These are phyloP conservation scores for Tyrophagus putrescentiae DNA, from an alignment of 1,140 invertebrate genomes.

Conservation along the genomic window DNA sequence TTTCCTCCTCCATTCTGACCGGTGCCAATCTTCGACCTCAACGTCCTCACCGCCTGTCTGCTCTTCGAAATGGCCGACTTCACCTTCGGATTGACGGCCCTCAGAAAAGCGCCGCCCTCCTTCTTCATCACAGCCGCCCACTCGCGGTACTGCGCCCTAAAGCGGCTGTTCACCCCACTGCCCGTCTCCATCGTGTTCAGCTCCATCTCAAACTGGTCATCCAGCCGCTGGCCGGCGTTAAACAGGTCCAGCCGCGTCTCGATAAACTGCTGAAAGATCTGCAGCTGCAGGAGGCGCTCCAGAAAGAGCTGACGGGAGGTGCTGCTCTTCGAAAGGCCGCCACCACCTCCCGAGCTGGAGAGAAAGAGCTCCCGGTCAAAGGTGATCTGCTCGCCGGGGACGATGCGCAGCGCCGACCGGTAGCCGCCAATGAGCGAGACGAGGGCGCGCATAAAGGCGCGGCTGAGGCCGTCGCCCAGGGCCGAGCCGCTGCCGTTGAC, in stretches of 20 bases:
- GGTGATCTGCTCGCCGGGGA: conserved; percentile 44
- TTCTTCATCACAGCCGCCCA: conserved; percentile 48
- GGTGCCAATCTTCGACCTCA: conserved; percentile 47
- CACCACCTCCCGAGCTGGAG: conserved; percentile 51
- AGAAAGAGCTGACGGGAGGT: conserved; percentile 69
- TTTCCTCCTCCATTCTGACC: not conserved
- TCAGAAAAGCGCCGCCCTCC: conserved; percentile 52
- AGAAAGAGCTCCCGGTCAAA: conserved; percentile 73
- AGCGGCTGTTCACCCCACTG: conserved; percentile 42
- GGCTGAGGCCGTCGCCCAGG: conserved; percentile 72
- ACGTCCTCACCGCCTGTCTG: conserved; percentile 55
- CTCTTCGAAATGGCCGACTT: conserved; percentile 47
- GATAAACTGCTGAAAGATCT: conserved; percentile 93
- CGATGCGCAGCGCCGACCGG: conserved; percentile 54
- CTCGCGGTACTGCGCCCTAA: conserved; percentile 61
- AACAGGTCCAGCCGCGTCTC: conserved; percentile 75
- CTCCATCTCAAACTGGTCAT: conserved; percentile 81
- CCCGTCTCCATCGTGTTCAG: conserved; percentile 65
- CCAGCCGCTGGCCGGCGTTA: conserved; percentile 49
- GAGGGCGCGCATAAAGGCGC: conserved; percentile 71
- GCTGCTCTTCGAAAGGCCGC: no score
- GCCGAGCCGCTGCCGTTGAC: conserved; percentile 49
- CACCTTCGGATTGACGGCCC: conserved; percentile 60
- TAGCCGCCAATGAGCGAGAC: conserved; percentile 80
- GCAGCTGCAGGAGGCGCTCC: conserved; percentile 71